These are phyloP conservation scores for Struthidea cinerea DNA, from an alignment of 2,113 vertebrate species.

Conservation along the genomic window DNA sequence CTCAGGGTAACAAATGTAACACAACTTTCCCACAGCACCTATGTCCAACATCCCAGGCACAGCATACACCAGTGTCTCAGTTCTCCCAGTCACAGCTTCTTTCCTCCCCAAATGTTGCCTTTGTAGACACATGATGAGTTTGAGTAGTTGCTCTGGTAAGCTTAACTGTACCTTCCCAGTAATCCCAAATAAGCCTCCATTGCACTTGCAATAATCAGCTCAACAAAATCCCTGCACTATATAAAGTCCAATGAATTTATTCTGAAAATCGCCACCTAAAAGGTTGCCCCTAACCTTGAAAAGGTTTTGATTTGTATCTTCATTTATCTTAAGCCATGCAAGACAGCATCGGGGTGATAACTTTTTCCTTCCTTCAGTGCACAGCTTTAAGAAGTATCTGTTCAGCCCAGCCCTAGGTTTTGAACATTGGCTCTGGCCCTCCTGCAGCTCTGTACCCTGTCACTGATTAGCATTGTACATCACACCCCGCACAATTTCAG, in stretches of 20 bases:
- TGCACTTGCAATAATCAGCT: neutral
- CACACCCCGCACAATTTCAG: neutral
- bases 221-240: neutral
- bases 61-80: fast-evolving
- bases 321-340: neutral
- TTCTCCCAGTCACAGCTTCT: neutral
- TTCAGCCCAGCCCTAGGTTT: neutral
- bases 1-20: neutral
- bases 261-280: neutral
- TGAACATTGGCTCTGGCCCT: neutral
- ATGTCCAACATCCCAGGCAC: neutral
- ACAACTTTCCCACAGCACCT: neutral
- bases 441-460: neutral
- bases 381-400: neutral
- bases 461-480: neutral
- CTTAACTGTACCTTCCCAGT: neutral
- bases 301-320: neutral
- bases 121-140: neutral
- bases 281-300: neutral
- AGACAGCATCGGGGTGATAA: neutral
- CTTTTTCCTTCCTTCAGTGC: neutral
- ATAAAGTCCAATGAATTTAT: neutral
- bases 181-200: neutral
- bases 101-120: neutral
- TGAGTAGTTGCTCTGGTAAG: neutral